These are phyloP conservation scores for Amphipyra berbera DNA, from an alignment of 2,888 invertebrate species.

Conservation along the genomic window DNA sequence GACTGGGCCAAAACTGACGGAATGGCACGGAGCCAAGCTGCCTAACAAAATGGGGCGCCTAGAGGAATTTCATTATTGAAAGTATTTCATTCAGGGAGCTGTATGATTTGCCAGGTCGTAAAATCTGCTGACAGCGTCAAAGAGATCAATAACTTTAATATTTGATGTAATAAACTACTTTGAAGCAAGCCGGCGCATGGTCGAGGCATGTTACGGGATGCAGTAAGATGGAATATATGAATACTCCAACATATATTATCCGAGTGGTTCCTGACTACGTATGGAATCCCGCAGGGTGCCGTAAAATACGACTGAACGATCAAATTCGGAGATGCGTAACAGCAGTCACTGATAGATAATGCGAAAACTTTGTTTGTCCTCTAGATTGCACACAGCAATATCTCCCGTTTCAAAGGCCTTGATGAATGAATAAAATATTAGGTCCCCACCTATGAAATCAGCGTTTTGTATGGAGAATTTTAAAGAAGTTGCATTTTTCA, in stretches of 20 bases:
- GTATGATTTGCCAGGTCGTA: slow-evolving; percentile 49
- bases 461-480: no score
- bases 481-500: no score
- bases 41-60: slow-evolving; percentile 69
- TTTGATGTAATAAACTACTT: slow-evolving; percentile 22
- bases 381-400: no score
- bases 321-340: no score
- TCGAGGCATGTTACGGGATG: slow-evolving; percentile 1
- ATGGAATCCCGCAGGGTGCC: neutral
- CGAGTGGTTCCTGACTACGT: neutral
- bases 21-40: slow-evolving; percentile 80
- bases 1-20: slow-evolving; percentile 70
- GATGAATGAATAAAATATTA: no score
- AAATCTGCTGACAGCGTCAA: slow-evolving; percentile 44
- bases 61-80: slow-evolving; percentile 83
- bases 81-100: slow-evolving; percentile 71
- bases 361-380: no score
- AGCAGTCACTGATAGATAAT: no score
- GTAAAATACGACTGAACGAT: no score
- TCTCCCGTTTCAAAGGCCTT: no score
- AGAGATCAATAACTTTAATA: slow-evolving; percentile 45
- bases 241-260: neutral
- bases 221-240: neutral
- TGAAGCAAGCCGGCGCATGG: slow-evolving; percentile 1
- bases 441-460: no score